Base-by-base conservation (phyloP, 2,888 invertebrate species). In the Phyllotreta cruciferae region DNA sequence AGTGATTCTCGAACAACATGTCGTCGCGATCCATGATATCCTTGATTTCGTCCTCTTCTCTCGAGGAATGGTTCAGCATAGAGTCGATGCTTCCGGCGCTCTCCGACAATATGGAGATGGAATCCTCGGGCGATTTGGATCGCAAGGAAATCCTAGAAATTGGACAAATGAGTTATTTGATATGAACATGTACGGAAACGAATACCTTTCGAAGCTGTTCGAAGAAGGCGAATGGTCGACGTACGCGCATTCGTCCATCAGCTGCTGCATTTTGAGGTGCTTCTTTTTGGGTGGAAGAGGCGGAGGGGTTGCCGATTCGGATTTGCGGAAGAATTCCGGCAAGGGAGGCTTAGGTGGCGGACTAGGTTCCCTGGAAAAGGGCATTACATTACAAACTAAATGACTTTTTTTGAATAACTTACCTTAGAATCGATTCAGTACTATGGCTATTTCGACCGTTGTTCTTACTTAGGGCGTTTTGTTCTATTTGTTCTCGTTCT, bases 311-410 rank as follows among this genome's bases (percentile, higher is more conserved):
- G 85, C 85, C 9, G 71, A 64, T 39, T 75, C 73, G 10, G 73
- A 73, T 9, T 64, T 71, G 49, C 72, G 70, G 50, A 76, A 60
- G 52, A 69, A 70, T 38, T 74, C 86, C 74, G 95, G 94, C 73
- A 95, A 84, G 56, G 95, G 94, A 53, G 96, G 95, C 82, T 96
- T 95, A 8, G 94, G 94, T 63, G 94, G 93, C 64, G 89, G 88
- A 80, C 86, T 87, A 68, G 90, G 83, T 77, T 88, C 88, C 47
- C 67, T 67, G 42, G 47, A 54, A 14, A 42, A 42, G 11, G 14
- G n/a, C 3, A 56, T n/a, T 3, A 24, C 11, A 9, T 9, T 13
- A 1, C n/a, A 39, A 13, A 54, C 11, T 38, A 39, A 39, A 1
- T 11, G 9, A 8, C 34, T 14, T 13, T 54, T 39, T 3, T 10